These are phyloP conservation scores for Macaria liturata DNA, from an alignment of 2,888 invertebrate species.

Conservation along the genomic window DNA sequence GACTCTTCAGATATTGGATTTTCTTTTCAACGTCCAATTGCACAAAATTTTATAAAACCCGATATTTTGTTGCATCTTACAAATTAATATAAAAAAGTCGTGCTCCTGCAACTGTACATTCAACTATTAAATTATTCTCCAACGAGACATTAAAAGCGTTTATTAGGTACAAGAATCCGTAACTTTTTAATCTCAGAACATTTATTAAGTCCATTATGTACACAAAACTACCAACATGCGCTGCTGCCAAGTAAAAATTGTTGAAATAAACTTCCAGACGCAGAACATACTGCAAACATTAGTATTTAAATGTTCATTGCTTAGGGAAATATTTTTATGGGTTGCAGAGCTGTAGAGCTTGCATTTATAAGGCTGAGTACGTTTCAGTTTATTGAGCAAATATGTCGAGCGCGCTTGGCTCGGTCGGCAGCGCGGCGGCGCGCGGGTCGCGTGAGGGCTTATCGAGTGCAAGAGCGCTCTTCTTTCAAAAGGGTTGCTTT, in stretches of 20 bases:
- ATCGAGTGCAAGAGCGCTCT: slow-evolving; percentile 72
- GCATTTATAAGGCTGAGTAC: slow-evolving; percentile 39
- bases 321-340: slow-evolving; percentile 17
- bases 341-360: slow-evolving; percentile 18
- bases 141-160: too few species aligned
- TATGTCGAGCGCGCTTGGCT: slow-evolving; percentile 45
- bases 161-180: too few species aligned
- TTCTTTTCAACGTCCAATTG: slow-evolving; percentile 41
- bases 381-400: slow-evolving; percentile 54
- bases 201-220: slow-evolving; percentile 9
- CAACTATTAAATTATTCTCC: too few species aligned
- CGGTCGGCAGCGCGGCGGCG: slow-evolving; percentile 12
- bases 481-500: slow-evolving; percentile 71
- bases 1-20: slow-evolving; percentile 48
- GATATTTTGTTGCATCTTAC: too few species aligned
- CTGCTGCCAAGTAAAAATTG: slow-evolving; percentile 20
- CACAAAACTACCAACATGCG: not conserved
- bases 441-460: slow-evolving; percentile 52
- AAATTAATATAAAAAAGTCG: too few species aligned
- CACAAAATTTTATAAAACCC: too few species aligned
- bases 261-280: slow-evolving; percentile 13
- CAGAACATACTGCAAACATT: not conserved
- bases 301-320: slow-evolving; percentile 16
- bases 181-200: slow-evolving; percentile 16
- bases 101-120: too few species aligned